These are phyloP conservation scores for Strix occidentalis DNA, from an alignment of 2,797 vertebrate species.

Conservation along the genomic window DNA sequence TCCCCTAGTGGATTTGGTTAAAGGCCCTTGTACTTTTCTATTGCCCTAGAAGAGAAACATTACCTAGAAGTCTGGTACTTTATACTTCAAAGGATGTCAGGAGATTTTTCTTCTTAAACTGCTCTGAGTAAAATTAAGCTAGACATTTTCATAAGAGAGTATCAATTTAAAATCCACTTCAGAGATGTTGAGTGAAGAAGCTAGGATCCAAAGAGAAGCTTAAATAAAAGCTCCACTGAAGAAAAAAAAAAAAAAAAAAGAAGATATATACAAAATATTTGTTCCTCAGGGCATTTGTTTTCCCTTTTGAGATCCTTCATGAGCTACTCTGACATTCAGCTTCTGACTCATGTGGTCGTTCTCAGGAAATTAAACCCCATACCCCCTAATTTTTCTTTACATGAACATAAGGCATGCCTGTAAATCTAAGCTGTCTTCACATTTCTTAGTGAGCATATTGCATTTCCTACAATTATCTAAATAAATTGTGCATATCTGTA, in stretches of 20 bases:
- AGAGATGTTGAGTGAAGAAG: not conserved
- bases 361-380: not conserved
- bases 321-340: not conserved
- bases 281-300: not conserved
- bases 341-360: not conserved
- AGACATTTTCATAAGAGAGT: not conserved
- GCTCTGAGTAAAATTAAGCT: slow-evolving; percentile 16
- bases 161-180: slow-evolving; percentile 1
- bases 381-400: not conserved
- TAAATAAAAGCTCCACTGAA: not conserved
- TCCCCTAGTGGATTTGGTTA: not conserved
- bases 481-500: not conserved
- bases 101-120: not conserved
- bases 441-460: not conserved
- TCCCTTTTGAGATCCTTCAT: not conserved
- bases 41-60: not conserved
- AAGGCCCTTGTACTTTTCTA: not conserved
- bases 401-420: not conserved
- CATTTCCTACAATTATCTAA: not conserved
- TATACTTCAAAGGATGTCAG: not conserved
- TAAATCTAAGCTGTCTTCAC: not conserved
- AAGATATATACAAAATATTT: not conserved
- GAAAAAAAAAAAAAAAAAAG: not conserved
- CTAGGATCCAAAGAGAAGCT: not conserved
- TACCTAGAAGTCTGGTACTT: not conserved